Percentiles rank a stretch among this genome's conserved stretches.
Evolutionary conservation across 2,888 invertebrate species (phyloP).

Genomic region (Aspidiotus destructor): DNA sequence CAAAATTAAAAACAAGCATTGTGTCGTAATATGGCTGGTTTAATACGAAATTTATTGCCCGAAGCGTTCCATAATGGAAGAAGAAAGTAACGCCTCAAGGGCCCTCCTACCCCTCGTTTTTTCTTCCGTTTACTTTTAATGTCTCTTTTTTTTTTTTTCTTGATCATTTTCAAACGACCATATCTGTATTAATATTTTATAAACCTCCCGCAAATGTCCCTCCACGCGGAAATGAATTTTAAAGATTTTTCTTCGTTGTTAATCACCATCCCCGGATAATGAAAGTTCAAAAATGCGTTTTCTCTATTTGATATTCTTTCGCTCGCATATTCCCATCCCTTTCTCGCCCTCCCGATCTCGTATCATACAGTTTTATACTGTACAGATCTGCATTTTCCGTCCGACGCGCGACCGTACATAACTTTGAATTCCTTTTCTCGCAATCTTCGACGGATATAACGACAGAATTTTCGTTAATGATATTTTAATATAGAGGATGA

Average conservation of each 20-base stretch:
- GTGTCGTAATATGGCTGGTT: constrained; percentile 32
- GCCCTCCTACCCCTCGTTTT: constrained; percentile 20
- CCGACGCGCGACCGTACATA: no score
- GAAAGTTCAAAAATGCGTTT: constrained; percentile 30
- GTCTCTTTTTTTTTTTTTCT: constrained; percentile 31
- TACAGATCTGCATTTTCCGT: no score
- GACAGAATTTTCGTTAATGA: no score
- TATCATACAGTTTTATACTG: background rate
- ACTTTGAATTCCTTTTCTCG: no score
- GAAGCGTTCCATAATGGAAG: constrained; percentile 32
- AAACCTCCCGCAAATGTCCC: constrained; percentile 29
- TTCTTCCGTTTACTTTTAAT: constrained; percentile 32
- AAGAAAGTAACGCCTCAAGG: constrained; percentile 32
- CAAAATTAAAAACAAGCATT: constrained; percentile 33
- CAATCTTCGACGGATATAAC: no score
- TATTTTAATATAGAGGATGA: no score
- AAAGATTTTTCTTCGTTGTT: constrained; percentile 31
- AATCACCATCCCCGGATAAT: constrained; percentile 30
- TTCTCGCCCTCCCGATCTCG: background rate
- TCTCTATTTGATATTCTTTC: constrained; percentile 12
- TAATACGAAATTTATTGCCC: constrained; percentile 32
- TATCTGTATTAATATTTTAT: constrained; percentile 33
- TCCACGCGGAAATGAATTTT: constrained; percentile 31
- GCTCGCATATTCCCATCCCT: background rate
- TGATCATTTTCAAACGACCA: constrained; percentile 33